phyloP scores from a whole-genome alignment of 2,797 vertebrate species.

The Periophthalmus magnuspinnatus region DNA sequence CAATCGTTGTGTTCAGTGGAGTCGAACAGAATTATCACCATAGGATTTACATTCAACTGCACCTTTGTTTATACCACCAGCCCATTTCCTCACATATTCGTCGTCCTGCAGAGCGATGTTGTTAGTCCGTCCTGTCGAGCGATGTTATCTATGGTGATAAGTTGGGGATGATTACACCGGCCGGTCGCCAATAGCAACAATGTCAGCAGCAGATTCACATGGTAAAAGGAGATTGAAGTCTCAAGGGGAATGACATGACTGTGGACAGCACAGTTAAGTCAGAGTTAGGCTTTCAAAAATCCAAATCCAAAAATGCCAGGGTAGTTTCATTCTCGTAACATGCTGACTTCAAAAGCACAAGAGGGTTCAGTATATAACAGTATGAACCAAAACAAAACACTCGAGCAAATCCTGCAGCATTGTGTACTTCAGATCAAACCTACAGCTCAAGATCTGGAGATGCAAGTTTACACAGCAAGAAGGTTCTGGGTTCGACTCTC shows the following conservation, averaged over 20 bases:
- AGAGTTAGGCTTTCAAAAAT: slow-evolving; percentile 14
- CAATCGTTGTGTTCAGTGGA: slow-evolving; percentile 50
- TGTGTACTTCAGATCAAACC: too few species aligned
- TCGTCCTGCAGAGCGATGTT: slow-evolving; percentile 39
- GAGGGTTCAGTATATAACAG: neutral
- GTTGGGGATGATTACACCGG: slow-evolving; percentile 56
- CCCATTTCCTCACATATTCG: slow-evolving; percentile 49
- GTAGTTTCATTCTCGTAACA: too few species aligned
- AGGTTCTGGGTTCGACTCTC: too few species aligned
- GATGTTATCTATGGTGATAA: slow-evolving; percentile 57
- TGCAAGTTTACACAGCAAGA: too few species aligned
- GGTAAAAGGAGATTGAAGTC: slow-evolving; percentile 15
- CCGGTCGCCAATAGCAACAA: slow-evolving; percentile 14
- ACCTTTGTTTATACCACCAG: slow-evolving; percentile 54
- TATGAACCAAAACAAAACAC: too few species aligned
- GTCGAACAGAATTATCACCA: slow-evolving; percentile 61
- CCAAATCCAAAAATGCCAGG: too few species aligned
- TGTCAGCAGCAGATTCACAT: slow-evolving; percentile 27
- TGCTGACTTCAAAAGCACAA: neutral
- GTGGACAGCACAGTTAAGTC: slow-evolving; percentile 25
- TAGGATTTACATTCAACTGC: slow-evolving; percentile 56
- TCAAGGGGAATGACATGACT: slow-evolving; percentile 26
- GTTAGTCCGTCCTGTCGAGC: slow-evolving; percentile 18
- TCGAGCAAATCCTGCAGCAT: too few species aligned
- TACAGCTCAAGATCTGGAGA: too few species aligned